These are phyloP conservation scores for Pogonophryne albipinna DNA, from an alignment of 2,797 vertebrate genomes.

Conservation along the genomic window DNA sequence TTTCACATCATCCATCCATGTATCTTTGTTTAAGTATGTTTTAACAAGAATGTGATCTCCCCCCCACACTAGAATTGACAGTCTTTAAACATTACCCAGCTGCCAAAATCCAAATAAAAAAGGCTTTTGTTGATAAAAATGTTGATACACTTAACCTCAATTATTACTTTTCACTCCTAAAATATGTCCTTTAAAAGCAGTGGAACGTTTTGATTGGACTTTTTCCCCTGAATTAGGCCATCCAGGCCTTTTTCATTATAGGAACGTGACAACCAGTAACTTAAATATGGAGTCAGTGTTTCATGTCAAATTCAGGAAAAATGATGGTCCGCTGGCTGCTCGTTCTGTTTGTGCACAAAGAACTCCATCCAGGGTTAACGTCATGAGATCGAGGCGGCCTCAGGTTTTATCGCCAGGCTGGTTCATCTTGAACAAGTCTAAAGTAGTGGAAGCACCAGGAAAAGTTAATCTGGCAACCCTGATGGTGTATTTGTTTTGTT, in stretches of 20 bases:
- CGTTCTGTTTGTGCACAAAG: too few relatives aligned
- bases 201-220: background rate
- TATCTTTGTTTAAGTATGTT: constrained; percentile 8
- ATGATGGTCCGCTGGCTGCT: too few relatives aligned
- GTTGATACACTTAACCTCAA: background rate
- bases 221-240: background rate
- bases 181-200: background rate
- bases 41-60: background rate
- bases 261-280: background rate
- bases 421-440: too few relatives aligned
- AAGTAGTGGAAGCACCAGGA: too few relatives aligned
- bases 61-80: background rate
- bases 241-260: background rate
- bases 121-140: constrained; percentile 2
- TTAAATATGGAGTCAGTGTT: too few relatives aligned
- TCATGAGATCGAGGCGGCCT: too few relatives aligned
- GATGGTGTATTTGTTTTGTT: too few relatives aligned
- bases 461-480: too few relatives aligned
- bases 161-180: background rate
- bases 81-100: constrained; percentile 2
- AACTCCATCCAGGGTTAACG: too few relatives aligned
- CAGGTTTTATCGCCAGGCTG: too few relatives aligned
- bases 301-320: too few relatives aligned
- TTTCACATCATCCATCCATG: background rate
- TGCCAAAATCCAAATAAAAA: background rate